Base-by-base conservation (phyloP, 2,113 vertebrate genomes). In the Pterocles burchelli region DNA sequence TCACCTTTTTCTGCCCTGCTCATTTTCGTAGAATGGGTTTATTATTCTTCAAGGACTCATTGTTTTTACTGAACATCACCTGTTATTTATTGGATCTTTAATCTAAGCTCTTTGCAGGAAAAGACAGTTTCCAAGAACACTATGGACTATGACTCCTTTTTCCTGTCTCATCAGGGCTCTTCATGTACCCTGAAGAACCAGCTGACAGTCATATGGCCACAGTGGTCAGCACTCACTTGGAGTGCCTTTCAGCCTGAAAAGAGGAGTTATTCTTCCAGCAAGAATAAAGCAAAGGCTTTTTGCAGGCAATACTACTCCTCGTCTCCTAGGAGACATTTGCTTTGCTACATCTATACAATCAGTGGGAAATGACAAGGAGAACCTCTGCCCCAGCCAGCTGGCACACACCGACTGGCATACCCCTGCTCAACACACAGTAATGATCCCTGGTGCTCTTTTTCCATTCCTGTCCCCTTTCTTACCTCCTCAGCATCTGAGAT, bases 361-460 rank as follows among this genome's bases (percentile, higher is more conserved):
- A 48, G 45, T 38, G 13, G 19, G 38, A 52, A 73, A 73, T 1
- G 0, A 34, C 31, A 25, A 54, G 41, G 17, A 75, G 48, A 90
- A 55, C 24, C 54, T 73, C 59, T 1, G 2, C 17, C 26, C 26
- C 43, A 70, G 26, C 77, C 74, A 87, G 61, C 26, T n/a, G 17
- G 59, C 41, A 70, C 31, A 19, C 9, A 34, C 22, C 0, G 0
- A 15, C 9, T 3, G 6, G 26, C 36, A 46, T 1, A 57, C 1
- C 18, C 26, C 28, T 41, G 58, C 51, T 20, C 45, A 63, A 26
- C 45, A 41, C 24, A 46, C 15, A 57, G 6, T 3, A 15, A 11
- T 1, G 3, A 51, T 2, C n/a, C 10, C 16, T 16, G 24, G 16
- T 38, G 33, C 63, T n/a, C 24, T 41, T 81, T 55, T 70, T 17